phyloP scores from a whole-genome alignment of 2,113 vertebrate species.

The Meleagris gallopavo region DNA sequence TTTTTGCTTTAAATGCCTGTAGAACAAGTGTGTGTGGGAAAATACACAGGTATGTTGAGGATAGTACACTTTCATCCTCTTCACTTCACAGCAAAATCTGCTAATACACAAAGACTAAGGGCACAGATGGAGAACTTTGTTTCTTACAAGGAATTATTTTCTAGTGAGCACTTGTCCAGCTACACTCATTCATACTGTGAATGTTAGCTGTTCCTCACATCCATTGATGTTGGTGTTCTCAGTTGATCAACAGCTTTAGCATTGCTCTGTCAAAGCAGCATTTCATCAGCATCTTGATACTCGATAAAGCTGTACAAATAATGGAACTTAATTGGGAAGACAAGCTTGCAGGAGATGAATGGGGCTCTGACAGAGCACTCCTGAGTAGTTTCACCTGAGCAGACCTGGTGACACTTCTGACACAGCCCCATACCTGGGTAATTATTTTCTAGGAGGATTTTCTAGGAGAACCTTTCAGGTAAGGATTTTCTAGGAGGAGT shows the following conservation, averaged over 20 bases:
- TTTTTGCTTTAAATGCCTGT: neutral
- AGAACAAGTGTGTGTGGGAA: neutral
- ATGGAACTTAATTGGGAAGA: neutral
- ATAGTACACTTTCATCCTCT: neutral
- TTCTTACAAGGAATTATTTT: neutral
- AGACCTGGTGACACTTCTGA: neutral
- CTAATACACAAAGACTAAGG: neutral
- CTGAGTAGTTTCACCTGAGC: neutral
- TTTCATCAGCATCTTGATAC: neutral
- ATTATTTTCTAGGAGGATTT: neutral
- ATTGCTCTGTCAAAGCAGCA: neutral
- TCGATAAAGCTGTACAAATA: neutral
- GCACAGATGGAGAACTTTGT: neutral
- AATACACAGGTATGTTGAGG: neutral
- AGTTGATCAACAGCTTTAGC: constrained; percentile 7
- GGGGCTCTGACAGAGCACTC: neutral
- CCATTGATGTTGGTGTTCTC: constrained; percentile 11
- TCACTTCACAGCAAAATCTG: neutral
- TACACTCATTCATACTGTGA: neutral
- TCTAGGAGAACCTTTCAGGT: no score
- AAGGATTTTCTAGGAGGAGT: neutral
- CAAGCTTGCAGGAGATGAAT: neutral
- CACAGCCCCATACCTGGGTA: neutral
- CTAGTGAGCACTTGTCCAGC: neutral
- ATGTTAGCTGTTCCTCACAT: neutral